Base-by-base conservation (phyloP, 2,888 invertebrate genomes). In the Hyposoter didymator region DNA sequence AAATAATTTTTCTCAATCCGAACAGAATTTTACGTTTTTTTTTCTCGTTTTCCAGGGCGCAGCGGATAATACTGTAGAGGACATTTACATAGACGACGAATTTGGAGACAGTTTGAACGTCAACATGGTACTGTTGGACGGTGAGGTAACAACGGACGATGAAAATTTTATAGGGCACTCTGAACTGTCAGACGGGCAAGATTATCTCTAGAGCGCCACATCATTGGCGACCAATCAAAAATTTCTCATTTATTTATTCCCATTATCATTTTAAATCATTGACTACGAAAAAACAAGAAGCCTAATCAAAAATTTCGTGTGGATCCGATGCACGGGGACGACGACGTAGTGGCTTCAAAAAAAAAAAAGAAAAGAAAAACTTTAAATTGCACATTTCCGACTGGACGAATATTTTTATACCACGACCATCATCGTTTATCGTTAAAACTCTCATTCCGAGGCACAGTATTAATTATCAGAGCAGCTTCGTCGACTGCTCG, bases 51-150 rank as follows among this genome's bases (percentile, higher is more conserved):
- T 89, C 47, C 84, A 91, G 90, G 89, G 89, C 66, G 17, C 88
- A 19, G 87, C 88, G 47, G 90, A 90, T 55, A 90, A 62, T 55
- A 89, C 90, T 1, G 87, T 90, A 7, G 92, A 92, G 82, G 92
- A 92, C 80, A 84, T 92, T 69, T 92, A 92, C 49, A 91, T 92
- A 78, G 92, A 92, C 72, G 92, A 92, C 72, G 92, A 92, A 82
- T 92, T 92, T 72, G 90, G 88, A 2, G 90, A 90, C 28, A 89
- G 80, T 84, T 89, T 92, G 80, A 92, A 91, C 52, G 85, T 91
- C 66, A 92, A 92, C 79, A 90, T 92, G 90, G 78, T 91, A 62
- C 88, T 92, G 28, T 87, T 91, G 86, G 84, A 90, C 17, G 84
- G 82, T 47, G 90, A 91, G 32, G 87, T 87, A 43, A 70, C 87